Percentiles rank a stretch among this genome's conserved stretches.
Conservation (phyloP, 2,797 vertebrate species). For the Chiroxiphia lanceolata region DNA sequence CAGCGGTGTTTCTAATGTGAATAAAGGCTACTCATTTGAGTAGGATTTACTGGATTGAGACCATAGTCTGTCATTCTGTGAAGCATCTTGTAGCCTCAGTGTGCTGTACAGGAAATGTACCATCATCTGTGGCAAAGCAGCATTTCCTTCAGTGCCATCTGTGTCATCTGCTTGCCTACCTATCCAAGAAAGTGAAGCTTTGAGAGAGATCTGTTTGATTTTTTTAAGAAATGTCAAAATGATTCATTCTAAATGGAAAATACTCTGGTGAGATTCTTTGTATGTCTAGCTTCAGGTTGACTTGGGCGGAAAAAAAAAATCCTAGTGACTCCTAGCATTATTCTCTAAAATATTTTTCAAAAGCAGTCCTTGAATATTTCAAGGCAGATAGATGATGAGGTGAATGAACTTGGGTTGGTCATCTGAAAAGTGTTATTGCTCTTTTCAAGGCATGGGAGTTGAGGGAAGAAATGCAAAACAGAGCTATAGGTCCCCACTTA, state of each 20-base stretch:
- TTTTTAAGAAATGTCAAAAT: background rate
- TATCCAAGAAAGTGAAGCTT: background rate
- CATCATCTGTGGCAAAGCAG: background rate
- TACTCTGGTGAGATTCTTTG: background rate
- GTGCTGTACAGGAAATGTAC: background rate
- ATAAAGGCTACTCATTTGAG: background rate
- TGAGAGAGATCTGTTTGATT: background rate
- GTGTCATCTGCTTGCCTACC: background rate
- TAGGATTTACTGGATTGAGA: background rate
- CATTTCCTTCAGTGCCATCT: background rate
- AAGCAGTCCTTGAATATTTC: background rate
- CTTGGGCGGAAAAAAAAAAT: rapidly evolving
- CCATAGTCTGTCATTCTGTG: background rate
- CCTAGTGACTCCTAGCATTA: background rate
- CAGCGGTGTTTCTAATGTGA: background rate
- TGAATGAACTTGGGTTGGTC: background rate
- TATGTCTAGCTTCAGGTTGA: background rate
- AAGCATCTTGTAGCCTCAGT: background rate
- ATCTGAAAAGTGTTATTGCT: background rate
- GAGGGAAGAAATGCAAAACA: background rate
- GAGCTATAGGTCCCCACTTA: background rate
- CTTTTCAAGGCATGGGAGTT: background rate
- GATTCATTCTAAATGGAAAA: background rate
- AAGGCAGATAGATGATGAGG: background rate
- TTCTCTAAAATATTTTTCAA: background rate